phyloP scores from a whole-genome alignment of 2,888 invertebrate genomes.

The Himalopsyche anomala region DNA sequence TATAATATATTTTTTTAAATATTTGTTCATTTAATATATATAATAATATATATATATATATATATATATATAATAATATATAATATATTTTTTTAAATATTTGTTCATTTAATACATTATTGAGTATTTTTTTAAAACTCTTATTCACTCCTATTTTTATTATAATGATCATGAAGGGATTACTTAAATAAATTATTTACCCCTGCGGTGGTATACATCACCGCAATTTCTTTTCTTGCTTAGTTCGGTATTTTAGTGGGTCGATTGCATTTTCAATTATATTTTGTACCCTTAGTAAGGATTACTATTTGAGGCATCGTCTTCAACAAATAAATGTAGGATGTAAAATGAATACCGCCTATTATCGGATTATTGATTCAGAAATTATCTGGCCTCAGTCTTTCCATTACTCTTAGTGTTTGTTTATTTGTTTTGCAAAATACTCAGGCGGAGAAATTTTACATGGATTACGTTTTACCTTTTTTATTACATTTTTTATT shows the following conservation, averaged over 20 bases:
- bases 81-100: too few species aligned
- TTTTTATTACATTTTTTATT: too few species aligned
- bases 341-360: not conserved
- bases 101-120: too few species aligned
- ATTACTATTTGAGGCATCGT: not conserved
- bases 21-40: too few species aligned
- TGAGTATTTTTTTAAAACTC: too few species aligned
- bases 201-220: too few species aligned
- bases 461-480: not conserved
- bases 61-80: too few species aligned
- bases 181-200: too few species aligned
- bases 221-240: not conserved
- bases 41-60: too few species aligned
- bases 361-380: conserved; percentile 2
- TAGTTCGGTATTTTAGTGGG: not conserved
- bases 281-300: not conserved
- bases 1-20: too few species aligned
- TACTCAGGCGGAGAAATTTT: not conserved
- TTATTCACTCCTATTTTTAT: too few species aligned
- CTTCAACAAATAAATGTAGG: not conserved
- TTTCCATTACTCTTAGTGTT: not conserved
- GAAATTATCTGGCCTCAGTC: not conserved
- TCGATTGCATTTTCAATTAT: conserved; percentile 20
- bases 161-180: too few species aligned
- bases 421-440: not conserved